phyloP scores from a whole-genome alignment of 2,888 invertebrate genomes.

The Alsophila aescularia region DNA sequence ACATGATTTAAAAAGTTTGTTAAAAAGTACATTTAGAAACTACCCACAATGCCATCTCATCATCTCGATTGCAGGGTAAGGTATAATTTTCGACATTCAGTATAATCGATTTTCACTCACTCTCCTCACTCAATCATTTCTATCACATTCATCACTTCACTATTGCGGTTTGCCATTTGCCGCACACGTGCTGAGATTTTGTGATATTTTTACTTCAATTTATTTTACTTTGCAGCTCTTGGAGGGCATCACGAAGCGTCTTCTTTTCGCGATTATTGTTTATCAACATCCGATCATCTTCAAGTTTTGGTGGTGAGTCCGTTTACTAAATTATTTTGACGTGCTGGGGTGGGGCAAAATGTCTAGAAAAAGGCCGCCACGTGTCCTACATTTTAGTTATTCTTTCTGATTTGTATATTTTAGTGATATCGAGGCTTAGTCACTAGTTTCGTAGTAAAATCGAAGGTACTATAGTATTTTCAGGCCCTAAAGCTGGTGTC shows the following conservation, averaged over 20 bases:
- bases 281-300: conserved; percentile 58
- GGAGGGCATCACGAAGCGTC: conserved; percentile 53
- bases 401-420: conserved; percentile 45
- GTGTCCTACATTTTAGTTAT: conserved; percentile 75
- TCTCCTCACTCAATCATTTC: too few relatives aligned
- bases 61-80: too few relatives aligned
- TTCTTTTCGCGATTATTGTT: conserved; percentile 56
- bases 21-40: too few relatives aligned
- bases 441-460: neutral
- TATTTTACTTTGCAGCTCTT: conserved; percentile 69
- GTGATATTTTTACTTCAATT: conserved; percentile 77
- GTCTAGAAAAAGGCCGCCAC: conserved; percentile 77
- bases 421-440: conserved; percentile 26
- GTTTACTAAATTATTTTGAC: conserved; percentile 66
- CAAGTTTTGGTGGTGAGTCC: conserved; percentile 67
- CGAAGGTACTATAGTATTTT: neutral
- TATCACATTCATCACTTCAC: conserved; percentile 42
- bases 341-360: conserved; percentile 79
- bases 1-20: too few relatives aligned
- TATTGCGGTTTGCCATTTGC: conserved; percentile 80
- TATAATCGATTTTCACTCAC: too few relatives aligned
- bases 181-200: conserved; percentile 83
- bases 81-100: too few relatives aligned
- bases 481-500: neutral
- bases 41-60: too few relatives aligned